Conservation (phyloP, 1,140 invertebrate species). For the Rhizoglyphus robini region DNA sequence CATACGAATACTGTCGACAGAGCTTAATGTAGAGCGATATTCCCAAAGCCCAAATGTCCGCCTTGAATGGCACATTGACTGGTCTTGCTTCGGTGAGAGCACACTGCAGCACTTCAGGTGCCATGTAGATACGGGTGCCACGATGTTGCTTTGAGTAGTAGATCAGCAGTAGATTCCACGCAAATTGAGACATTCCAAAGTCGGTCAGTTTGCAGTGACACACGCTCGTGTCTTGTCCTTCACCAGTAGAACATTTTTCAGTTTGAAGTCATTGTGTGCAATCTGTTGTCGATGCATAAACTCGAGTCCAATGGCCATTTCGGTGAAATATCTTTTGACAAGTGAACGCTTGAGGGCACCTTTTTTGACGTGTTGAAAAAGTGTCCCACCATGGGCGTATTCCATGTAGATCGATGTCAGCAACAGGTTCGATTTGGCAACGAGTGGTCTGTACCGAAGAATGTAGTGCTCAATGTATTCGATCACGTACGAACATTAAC, state of each 20-base stretch:
- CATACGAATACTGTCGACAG: not conserved
- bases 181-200: not conserved
- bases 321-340: not conserved
- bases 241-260: not conserved
- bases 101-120: not conserved
- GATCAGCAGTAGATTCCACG: not conserved
- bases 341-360: not conserved
- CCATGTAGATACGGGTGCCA: not conserved
- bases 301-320: not conserved
- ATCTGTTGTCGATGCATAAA: conserved; percentile 2
- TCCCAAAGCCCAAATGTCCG: not conserved
- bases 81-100: not conserved
- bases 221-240: not conserved
- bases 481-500: not conserved
- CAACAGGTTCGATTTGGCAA: not conserved
- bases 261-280: conserved; percentile 1
- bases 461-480: not conserved
- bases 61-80: not conserved
- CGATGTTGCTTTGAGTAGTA: not conserved
- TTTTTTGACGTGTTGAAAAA: not conserved
- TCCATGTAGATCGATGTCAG: conserved; percentile 1
- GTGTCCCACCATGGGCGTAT: not conserved
- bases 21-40: not conserved
- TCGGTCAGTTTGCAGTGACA: conserved; percentile 2
- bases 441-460: not conserved